These are phyloP conservation scores for Muntiacus muntjak DNA, from an alignment of 2,113 vertebrate genomes.

Conservation along the genomic window DNA sequence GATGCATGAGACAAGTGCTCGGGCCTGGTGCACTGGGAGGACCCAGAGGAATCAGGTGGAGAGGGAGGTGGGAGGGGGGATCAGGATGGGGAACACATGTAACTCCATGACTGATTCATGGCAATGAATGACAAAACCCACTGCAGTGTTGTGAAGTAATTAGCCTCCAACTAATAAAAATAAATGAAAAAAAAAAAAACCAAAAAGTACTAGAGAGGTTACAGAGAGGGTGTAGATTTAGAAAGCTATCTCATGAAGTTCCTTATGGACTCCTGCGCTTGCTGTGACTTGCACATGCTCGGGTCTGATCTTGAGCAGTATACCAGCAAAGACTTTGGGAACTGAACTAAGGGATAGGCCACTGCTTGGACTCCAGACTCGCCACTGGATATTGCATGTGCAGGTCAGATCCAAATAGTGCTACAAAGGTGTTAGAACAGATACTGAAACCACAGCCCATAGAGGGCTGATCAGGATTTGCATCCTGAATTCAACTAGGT, in stretches of 20 bases:
- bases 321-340: background rate
- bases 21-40: too few relatives aligned
- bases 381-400: too few relatives aligned
- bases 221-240: background rate
- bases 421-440: background rate
- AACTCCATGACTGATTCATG: too few relatives aligned
- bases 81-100: too few relatives aligned
- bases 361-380: background rate
- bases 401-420: background rate
- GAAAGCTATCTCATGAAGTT: background rate
- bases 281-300: background rate
- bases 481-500: background rate
- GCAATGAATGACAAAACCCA: too few relatives aligned
- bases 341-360: background rate
- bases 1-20: too few relatives aligned
- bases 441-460: background rate
- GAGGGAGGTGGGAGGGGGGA: too few relatives aligned
- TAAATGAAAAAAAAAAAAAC: background rate
- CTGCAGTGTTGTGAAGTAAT: too few relatives aligned
- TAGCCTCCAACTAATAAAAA: too few relatives aligned
- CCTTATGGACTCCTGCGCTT: background rate
- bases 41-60: too few relatives aligned
- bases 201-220: background rate
- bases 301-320: background rate
- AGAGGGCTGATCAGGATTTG: background rate